Percentiles rank a stretch among this genome's conserved stretches.
Conservation (phyloP, 2,888 invertebrate species). For the Archaeoteleia sp. region DNA sequence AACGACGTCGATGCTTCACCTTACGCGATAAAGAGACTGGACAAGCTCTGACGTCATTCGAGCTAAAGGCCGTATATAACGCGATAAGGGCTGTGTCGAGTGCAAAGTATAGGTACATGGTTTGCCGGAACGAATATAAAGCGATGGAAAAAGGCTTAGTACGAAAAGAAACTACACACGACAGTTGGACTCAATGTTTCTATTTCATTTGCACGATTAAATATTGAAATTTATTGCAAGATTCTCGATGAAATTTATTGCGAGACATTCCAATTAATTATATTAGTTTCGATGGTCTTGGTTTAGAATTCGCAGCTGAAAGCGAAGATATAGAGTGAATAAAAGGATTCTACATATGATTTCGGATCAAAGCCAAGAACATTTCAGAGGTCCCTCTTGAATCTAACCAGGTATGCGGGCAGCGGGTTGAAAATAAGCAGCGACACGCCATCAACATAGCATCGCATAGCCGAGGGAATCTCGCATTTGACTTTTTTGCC, state of each 20-base stretch:
- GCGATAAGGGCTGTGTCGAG: conserved; percentile 45
- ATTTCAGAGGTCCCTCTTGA: conserved; percentile 67
- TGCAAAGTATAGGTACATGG: conserved; percentile 17
- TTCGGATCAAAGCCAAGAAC: conserved; percentile 70
- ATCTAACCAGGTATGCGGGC: conserved; percentile 73
- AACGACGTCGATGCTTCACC: conserved; percentile 49
- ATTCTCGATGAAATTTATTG: neutral
- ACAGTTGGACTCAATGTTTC: conserved; percentile 15
- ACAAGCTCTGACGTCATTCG: conserved; percentile 49
- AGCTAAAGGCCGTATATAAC: conserved; percentile 42
- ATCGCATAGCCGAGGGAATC: conserved; percentile 67
- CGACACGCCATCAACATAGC: conserved; percentile 73
- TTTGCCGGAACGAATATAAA: conserved; percentile 29
- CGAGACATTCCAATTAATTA: neutral
- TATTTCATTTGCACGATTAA: conserved; percentile 29
- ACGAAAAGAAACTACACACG: conserved; percentile 5
- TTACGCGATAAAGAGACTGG: conserved; percentile 41
- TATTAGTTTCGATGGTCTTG: no score
- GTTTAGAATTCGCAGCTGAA: no score
- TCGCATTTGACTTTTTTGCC: conserved; percentile 74
- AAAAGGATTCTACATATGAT: conserved; percentile 59
- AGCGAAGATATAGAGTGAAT: no score
- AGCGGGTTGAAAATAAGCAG: conserved; percentile 72
- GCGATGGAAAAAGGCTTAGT: conserved; percentile 21
- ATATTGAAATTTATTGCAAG: conserved; percentile 27